Percentiles rank a stretch among this genome's conserved stretches.
Evolutionary conservation across 2,888 invertebrate species (phyloP).

Genomic region (Atethmia centrago): DNA sequence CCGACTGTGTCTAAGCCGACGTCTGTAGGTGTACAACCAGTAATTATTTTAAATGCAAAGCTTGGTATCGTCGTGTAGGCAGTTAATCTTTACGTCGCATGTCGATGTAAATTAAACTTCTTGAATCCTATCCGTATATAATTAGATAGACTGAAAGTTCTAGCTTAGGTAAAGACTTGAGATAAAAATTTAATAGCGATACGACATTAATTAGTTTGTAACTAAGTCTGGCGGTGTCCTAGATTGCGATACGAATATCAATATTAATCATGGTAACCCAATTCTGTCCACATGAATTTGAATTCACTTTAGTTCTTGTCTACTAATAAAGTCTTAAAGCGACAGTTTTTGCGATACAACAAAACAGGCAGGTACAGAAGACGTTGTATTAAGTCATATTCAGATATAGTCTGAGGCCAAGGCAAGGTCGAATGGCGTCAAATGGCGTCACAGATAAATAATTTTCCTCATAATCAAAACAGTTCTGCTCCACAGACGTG

Average conservation of each 20-base stretch:
- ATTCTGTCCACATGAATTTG: constrained; percentile 38
- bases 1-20: constrained; percentile 50
- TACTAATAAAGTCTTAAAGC: constrained; percentile 17
- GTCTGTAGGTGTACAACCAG: constrained; percentile 70
- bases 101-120: constrained; percentile 66
- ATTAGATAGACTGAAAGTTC: constrained; percentile 28
- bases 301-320: constrained; percentile 30
- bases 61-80: constrained; percentile 74
- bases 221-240: constrained; percentile 1
- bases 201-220: constrained; percentile 26
- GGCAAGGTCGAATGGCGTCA: constrained; percentile 76
- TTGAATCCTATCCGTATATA: constrained; percentile 44
- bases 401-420: constrained; percentile 62
- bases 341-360: constrained; percentile 25
- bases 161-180: background rate
- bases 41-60: constrained; percentile 82
- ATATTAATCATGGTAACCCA: constrained; percentile 36
- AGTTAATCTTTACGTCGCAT: constrained; percentile 76
- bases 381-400: constrained; percentile 62
- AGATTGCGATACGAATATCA: constrained; percentile 33
- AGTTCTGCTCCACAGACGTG: constrained; percentile 62
- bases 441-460: constrained; percentile 72
- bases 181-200: background rate
- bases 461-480: constrained; percentile 73
- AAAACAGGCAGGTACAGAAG: constrained; percentile 35